Conservation (phyloP, 2,888 invertebrate genomes). For the Caenorhabditis angaria region DNA sequence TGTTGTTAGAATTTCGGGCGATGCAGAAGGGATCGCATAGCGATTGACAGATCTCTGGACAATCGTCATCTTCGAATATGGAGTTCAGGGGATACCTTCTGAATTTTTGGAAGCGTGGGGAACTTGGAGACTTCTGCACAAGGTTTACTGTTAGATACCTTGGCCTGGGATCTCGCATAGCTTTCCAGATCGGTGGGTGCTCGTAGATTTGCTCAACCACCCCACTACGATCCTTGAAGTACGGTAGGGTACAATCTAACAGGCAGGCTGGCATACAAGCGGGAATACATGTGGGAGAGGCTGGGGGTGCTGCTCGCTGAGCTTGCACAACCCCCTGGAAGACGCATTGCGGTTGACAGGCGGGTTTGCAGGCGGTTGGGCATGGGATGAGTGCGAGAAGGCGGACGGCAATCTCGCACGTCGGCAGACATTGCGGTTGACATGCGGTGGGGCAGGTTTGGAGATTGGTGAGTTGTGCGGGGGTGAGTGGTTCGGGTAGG, state of each 20-base stretch:
- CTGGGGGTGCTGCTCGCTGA: constrained; percentile 17
- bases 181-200: neutral
- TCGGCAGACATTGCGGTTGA: constrained; percentile 26
- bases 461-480: too few species aligned
- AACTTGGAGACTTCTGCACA: neutral
- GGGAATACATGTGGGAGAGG: constrained; percentile 20
- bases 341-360: constrained; percentile 34
- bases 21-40: constrained; percentile 35
- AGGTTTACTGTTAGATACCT: neutral
- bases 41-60: constrained; percentile 18
- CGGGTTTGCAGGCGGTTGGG: constrained; percentile 34
- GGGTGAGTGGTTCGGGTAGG: too few species aligned
- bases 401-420: constrained; percentile 32
- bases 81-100: neutral
- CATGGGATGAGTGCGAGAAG: constrained; percentile 31
- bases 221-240: constrained; percentile 16
- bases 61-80: neutral
- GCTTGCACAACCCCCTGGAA: constrained; percentile 14
- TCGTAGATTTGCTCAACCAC: constrained; percentile 25
- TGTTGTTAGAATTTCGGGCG: constrained; percentile 3
- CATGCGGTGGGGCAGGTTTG: too few species aligned
- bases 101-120: neutral
- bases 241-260: constrained; percentile 29
- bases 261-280: constrained; percentile 40
- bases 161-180: neutral